These are phyloP conservation scores for Orchestes rusci DNA, from an alignment of 2,888 invertebrate genomes.

Conservation along the genomic window DNA sequence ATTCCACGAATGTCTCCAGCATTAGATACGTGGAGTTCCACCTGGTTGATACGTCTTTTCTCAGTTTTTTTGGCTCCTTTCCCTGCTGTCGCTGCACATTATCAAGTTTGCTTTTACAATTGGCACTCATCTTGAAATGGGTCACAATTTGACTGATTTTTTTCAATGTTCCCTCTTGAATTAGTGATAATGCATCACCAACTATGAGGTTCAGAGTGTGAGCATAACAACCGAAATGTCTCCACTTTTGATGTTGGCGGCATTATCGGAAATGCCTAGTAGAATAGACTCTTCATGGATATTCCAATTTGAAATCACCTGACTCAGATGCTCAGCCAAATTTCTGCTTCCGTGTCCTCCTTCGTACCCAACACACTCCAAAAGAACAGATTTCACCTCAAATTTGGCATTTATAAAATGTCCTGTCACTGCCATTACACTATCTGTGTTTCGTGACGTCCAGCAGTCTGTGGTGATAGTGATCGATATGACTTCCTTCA, in stretches of 20 bases:
- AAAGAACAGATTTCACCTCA: slow-evolving; percentile 1
- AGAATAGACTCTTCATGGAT: not conserved
- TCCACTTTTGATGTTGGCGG: not conserved
- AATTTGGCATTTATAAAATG: slow-evolving; percentile 8
- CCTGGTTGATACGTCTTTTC: slow-evolving; percentile 17
- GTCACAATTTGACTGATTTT: slow-evolving; percentile 1
- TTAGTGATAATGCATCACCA: not conserved
- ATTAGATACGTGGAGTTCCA: slow-evolving; percentile 23
- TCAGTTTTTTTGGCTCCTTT: slow-evolving; percentile 15
- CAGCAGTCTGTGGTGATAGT: slow-evolving; percentile 9
- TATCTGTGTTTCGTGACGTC: slow-evolving; percentile 8
- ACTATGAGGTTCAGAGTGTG: not conserved
- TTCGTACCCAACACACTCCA: slow-evolving; percentile 14
- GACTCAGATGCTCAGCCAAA: not conserved
- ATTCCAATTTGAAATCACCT: not conserved
- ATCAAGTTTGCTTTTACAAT: slow-evolving; percentile 32
- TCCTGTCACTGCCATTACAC: slow-evolving; percentile 7
- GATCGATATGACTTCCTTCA: not conserved
- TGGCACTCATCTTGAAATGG: slow-evolving; percentile 10
- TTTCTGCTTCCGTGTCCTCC: not conserved
- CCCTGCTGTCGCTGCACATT: slow-evolving; percentile 17
- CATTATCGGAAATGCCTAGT: slow-evolving; percentile 10
- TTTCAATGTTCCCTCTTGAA: not conserved
- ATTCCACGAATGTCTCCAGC: slow-evolving; percentile 16
- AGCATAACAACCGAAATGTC: not conserved